Evolutionary conservation across 2,113 vertebrate species (phyloP).

Genomic region (Siniperca chuatsi): DNA sequence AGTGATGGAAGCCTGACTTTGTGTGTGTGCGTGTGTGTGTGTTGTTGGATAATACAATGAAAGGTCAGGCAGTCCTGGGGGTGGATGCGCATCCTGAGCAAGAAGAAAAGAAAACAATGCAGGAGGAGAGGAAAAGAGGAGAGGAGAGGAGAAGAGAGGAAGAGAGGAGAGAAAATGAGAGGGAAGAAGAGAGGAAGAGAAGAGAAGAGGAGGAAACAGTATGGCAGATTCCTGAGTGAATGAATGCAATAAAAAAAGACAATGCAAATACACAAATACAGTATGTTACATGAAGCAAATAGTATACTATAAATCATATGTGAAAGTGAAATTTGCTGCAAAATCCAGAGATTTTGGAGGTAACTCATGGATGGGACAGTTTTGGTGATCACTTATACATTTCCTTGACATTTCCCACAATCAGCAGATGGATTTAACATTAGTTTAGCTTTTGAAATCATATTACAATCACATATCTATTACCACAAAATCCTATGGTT

Average conservation of each 20-base stretch:
- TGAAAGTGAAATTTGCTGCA: background rate
- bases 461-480: background rate
- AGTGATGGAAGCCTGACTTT: background rate
- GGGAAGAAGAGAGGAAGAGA: no score
- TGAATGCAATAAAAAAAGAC: background rate
- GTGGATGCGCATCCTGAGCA: background rate
- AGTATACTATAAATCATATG: background rate
- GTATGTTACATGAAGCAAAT: background rate
- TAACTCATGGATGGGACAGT: background rate
- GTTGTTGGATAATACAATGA: conserved; percentile 10
- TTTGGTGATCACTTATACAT: background rate
- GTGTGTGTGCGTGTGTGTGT: background rate
- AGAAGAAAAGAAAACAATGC: background rate
- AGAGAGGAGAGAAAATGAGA: background rate
- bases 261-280: background rate
- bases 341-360: background rate
- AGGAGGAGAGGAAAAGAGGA: no score
- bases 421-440: background rate
- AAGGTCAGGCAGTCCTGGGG: background rate
- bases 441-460: background rate
- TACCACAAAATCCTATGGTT: background rate
- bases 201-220: background rate
- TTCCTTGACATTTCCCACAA: background rate
- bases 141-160: no score
- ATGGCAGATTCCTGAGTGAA: background rate